phyloP scores from a whole-genome alignment of 2,797 vertebrate genomes.

The Mastacembelus armatus region DNA sequence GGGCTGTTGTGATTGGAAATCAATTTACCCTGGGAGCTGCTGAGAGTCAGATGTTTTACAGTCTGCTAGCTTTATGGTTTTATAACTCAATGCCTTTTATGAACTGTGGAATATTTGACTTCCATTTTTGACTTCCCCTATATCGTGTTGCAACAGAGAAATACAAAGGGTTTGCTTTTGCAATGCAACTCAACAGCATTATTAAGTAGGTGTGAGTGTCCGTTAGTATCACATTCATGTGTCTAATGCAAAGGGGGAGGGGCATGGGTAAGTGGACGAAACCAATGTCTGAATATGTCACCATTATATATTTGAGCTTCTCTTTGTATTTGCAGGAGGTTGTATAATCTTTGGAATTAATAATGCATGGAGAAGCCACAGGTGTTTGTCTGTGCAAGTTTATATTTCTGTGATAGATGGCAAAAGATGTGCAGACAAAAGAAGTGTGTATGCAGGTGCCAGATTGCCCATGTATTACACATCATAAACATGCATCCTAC shows the following conservation, averaged over 20 bases:
- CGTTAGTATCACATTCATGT: constrained; percentile 5
- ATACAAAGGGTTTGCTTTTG: constrained; percentile 17
- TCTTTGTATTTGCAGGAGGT: constrained; percentile 28
- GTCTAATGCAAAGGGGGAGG: no score
- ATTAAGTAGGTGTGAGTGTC: neutral
- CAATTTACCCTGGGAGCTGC: constrained; percentile 70
- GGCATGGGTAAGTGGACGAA: no score
- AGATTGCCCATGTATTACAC: neutral
- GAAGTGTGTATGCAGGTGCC: neutral
- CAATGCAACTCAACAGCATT: neutral
- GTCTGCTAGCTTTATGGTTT: constrained; percentile 64
- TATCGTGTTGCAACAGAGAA: constrained; percentile 2
- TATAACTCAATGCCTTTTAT: constrained; percentile 50
- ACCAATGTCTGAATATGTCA: constrained; percentile 19
- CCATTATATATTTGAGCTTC: constrained; percentile 30
- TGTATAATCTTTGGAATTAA: constrained; percentile 17
- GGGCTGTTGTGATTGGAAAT: constrained; percentile 73
- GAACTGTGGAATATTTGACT: constrained; percentile 44
- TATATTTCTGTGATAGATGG: constrained; percentile 3
- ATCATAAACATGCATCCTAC: constrained; percentile 51
- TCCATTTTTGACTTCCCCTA: constrained; percentile 20
- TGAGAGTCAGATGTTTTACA: constrained; percentile 68
- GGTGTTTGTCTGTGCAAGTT: constrained; percentile 19
- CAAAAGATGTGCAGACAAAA: constrained; percentile 3
- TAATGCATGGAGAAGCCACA: constrained; percentile 28